A percentile compares a stretch with the other conserved stretches of the same genome.
Conservation (phyloP, 2,797 vertebrate genomes). For the Cygnus olor region DNA sequence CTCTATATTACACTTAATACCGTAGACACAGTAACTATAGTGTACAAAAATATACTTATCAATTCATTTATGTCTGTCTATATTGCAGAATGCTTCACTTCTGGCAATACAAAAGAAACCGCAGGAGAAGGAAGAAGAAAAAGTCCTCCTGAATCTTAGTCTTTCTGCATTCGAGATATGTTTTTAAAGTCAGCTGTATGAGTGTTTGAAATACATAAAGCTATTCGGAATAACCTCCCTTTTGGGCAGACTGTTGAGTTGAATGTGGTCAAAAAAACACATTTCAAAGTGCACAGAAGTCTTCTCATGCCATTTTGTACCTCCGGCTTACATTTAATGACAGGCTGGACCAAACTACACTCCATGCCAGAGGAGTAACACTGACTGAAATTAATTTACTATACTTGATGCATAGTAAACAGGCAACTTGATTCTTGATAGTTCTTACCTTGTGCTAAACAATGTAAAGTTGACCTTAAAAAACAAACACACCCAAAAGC, state of each 20-base stretch:
- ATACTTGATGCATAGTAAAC: not conserved
- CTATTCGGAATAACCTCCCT: not conserved
- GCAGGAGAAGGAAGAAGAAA: not conserved
- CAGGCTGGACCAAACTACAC: not conserved
- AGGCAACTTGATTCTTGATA: not conserved
- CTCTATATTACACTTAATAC: not conserved
- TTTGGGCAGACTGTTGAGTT: not conserved
- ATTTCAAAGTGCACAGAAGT: not conserved
- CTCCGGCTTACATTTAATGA: not conserved
- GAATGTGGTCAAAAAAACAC: not conserved
- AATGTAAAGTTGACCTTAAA: not conserved
- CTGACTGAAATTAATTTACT: not conserved
- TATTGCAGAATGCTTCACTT: not conserved
- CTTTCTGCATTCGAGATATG: not conserved
- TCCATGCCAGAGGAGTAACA: not conserved
- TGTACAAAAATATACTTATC: not conserved
- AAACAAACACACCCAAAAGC: not conserved
- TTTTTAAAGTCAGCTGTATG: not conserved
- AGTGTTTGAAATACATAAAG: not conserved
- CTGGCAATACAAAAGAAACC: not conserved
- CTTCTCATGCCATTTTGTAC: not conserved
- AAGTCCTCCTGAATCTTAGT: not conserved
- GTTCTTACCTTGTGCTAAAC: not conserved
- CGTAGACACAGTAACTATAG: not conserved
- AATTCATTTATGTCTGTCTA: not conserved